Conservation (phyloP, 1,140 invertebrate species). For the Reticulitermes speratus region DNA sequence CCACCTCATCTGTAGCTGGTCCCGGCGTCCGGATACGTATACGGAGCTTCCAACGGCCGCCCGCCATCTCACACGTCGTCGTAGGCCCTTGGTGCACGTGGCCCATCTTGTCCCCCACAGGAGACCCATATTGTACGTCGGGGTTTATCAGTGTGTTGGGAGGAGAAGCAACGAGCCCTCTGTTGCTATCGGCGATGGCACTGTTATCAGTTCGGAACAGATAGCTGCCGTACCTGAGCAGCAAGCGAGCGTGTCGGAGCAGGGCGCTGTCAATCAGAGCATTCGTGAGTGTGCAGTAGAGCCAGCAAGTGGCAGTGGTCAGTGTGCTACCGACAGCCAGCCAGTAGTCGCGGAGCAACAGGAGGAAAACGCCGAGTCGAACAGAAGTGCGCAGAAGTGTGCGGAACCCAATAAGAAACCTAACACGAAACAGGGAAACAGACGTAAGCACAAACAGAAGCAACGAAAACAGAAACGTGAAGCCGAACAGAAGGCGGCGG, state of each 20-base stretch:
- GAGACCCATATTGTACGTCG: neutral
- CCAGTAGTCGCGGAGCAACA: neutral
- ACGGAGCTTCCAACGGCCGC: constrained; percentile 58
- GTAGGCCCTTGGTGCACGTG: constrained; percentile 32
- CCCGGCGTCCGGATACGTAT: constrained; percentile 50
- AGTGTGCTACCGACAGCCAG: neutral
- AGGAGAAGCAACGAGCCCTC: neutral
- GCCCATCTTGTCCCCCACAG: neutral
- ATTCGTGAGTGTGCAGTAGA: no score
- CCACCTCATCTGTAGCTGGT: constrained; percentile 47
- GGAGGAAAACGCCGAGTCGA: no score
- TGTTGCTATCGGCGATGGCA: neutral
- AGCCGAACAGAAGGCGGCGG: neutral
- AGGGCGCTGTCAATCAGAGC: no score
- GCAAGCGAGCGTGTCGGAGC: no score
- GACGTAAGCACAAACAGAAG: neutral
- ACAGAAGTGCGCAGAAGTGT: neutral
- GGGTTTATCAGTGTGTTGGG: neutral
- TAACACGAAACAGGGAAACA: neutral
- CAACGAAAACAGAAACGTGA: neutral
- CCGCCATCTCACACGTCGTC: constrained; percentile 28
- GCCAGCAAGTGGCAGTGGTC: no score
- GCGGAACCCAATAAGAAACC: neutral
- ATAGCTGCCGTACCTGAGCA: neutral
- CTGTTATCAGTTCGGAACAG: neutral